Evolutionary conservation across 2,888 invertebrate genomes (phyloP).

Genomic region (Andrena hattorfiana): DNA sequence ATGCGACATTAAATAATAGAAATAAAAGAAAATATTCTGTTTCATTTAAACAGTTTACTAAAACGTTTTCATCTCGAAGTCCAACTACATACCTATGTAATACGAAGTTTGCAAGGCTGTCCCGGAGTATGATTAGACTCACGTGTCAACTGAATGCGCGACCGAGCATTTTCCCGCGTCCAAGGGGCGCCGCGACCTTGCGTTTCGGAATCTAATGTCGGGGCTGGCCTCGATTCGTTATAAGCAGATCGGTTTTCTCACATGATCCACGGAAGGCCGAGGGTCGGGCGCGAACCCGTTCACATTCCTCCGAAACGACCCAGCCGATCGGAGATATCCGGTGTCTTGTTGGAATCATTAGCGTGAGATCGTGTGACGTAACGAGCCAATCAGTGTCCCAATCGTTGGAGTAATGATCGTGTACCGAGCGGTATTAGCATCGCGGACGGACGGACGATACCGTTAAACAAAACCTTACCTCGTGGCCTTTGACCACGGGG

Average conservation of each 20-base stretch:
- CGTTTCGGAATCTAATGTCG: conserved; percentile 25
- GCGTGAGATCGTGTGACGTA: conserved; percentile 83
- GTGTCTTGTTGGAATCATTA: conserved; percentile 83
- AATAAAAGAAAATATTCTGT: too few species aligned
- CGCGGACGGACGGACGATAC: conserved; percentile 77
- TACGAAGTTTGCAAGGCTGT: not conserved
- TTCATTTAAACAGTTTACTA: too few species aligned
- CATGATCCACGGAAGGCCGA: conserved; percentile 52
- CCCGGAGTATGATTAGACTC: conserved; percentile 1
- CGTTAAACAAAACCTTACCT: conserved; percentile 84
- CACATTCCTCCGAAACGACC: conserved; percentile 77
- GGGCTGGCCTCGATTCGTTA: conserved; percentile 39
- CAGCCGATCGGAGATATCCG: conserved; percentile 79
- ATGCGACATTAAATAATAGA: too few species aligned
- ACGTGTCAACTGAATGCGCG: conserved; percentile 4
- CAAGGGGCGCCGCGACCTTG: conserved; percentile 11
- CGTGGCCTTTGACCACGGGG: conserved; percentile 78
- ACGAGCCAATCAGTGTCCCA: conserved; percentile 81
- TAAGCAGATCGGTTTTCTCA: conserved; percentile 68
- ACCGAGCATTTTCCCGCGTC: conserved; percentile 6
- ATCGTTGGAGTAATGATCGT: conserved; percentile 79
- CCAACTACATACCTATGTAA: too few species aligned
- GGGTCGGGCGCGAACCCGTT: conserved; percentile 55
- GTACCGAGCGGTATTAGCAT: conserved; percentile 82
- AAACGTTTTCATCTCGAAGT: too few species aligned